Evolutionary conservation across 1,140 invertebrate species (phyloP).

Genomic region (Hydropsyche tenuis): DNA sequence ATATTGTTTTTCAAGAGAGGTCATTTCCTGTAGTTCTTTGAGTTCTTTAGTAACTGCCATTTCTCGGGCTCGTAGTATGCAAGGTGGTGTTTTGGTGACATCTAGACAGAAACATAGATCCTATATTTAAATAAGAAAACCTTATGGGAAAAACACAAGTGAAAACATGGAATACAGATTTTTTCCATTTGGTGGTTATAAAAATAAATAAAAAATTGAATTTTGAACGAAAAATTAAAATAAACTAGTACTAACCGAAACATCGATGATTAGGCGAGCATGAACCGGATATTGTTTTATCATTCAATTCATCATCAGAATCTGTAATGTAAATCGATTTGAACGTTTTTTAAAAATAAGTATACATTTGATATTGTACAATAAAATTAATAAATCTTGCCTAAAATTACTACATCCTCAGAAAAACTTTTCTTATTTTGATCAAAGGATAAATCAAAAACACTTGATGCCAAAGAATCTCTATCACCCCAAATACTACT

Average conservation of each 20-base stretch:
- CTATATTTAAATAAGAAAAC: no score
- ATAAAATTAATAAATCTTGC: conserved; percentile 1
- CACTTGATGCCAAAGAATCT: conserved; percentile 45
- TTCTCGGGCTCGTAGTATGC: conserved; percentile 55
- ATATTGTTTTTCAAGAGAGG: conserved; percentile 43
- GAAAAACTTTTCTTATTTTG: conserved; percentile 21
- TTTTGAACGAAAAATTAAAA: conserved; percentile 22
- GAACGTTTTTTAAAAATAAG: neutral
- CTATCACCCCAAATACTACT: conserved; percentile 47
- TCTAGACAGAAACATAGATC: conserved; percentile 48
- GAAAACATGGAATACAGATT: neutral
- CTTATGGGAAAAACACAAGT: no score
- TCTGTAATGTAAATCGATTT: neutral
- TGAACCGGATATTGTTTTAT: neutral
- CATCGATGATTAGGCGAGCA: conserved; percentile 20
- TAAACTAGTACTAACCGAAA: neutral
- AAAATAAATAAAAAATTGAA: conserved; percentile 6
- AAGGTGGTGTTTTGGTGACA: conserved; percentile 58
- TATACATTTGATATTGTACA: neutral
- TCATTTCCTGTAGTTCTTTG: conserved; percentile 57
- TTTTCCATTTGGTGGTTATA: neutral
- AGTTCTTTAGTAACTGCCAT: conserved; percentile 56
- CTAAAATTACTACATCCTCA: neutral
- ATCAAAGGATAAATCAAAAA: neutral
- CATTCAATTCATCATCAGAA: neutral